Base-by-base conservation (phyloP, 2,113 vertebrate genomes). In the Triplophysa rosa region DNA sequence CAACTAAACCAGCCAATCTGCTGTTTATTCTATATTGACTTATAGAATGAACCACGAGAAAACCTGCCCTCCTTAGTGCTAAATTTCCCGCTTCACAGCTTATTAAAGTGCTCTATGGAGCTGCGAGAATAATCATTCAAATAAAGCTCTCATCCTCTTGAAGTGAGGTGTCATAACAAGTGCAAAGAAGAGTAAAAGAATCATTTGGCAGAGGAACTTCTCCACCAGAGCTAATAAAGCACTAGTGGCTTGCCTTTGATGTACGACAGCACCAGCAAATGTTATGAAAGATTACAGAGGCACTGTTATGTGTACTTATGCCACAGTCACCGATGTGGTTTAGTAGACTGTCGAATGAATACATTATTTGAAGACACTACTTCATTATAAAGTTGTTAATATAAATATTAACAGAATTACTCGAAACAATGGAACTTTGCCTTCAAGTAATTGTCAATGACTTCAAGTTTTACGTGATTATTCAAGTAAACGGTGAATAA, bases 41-140 rank as follows among this genome's bases (percentile, higher is more conserved):
- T 67, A 73, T 58, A 74, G 67, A 78, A 63, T 8, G n/a, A 9
- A 45, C 23, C 70, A 49, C 37, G 61, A 78, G 81, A 74, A 16
- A 74, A 76, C 79, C 54, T 67, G 16, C 47, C 40, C 45, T 63
- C 59, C 26, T 82, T 64, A 33, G n/a, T 12, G 24, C 59, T 67
- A 45, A 79, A 71, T 82, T 82, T n/a, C 21, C 67, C 71, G 10
- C 69, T 58, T 67, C 68, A 63, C 70, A 65, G 62, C 24, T 79
- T 79, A 81, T 52, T 61, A 21, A 79, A 76, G 73, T 42, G 29
- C 70, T 64, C 76, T 49, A 42, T 42, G 19, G 68, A 52, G 79
- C 62, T 80, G 17, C 40, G 75, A 77, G 74, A 81, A 84, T 69
- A 79, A 84, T 76, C 16, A 75, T 62, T 56, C 56, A 82, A 58